These are phyloP conservation scores for Psittacula echo DNA, from an alignment of 2,797 vertebrate genomes.

Conservation along the genomic window DNA sequence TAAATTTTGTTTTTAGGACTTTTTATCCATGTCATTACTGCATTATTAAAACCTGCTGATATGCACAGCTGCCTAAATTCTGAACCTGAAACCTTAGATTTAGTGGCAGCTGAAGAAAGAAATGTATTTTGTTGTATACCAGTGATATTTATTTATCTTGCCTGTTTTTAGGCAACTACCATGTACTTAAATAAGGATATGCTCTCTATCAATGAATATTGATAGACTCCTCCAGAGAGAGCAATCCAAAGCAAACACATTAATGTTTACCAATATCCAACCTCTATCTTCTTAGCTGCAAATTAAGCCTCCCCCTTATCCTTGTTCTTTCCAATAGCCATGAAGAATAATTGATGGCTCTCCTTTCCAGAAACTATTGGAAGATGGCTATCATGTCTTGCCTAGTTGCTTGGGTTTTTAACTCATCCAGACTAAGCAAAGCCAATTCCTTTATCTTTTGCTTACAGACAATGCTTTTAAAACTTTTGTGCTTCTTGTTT, in stretches of 20 bases:
- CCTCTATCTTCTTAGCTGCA: neutral
- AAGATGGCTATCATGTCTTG: neutral
- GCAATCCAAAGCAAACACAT: neutral
- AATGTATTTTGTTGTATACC: neutral
- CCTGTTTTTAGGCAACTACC: neutral
- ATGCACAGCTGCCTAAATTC: neutral
- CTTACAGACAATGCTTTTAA: neutral
- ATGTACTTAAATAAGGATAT: neutral
- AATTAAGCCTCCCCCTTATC: neutral
- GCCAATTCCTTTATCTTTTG: neutral
- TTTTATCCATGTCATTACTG: neutral
- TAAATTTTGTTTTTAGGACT: neutral
- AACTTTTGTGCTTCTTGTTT: neutral
- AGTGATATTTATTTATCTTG: neutral
- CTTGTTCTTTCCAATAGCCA: neutral
- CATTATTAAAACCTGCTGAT: neutral
- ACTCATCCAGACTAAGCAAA: neutral
- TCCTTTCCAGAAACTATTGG: neutral
- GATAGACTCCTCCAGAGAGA: neutral
- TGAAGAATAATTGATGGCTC: conserved; percentile 26
- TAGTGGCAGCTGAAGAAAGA: neutral
- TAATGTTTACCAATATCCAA: neutral
- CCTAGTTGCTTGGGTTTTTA: neutral
- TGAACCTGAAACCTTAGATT: neutral
- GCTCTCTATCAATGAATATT: neutral